Evolutionary conservation across 2,113 vertebrate species (phyloP), one percentile per base, ranked within the genome.

Genomic region (Vulpes ferrilata): DNA sequence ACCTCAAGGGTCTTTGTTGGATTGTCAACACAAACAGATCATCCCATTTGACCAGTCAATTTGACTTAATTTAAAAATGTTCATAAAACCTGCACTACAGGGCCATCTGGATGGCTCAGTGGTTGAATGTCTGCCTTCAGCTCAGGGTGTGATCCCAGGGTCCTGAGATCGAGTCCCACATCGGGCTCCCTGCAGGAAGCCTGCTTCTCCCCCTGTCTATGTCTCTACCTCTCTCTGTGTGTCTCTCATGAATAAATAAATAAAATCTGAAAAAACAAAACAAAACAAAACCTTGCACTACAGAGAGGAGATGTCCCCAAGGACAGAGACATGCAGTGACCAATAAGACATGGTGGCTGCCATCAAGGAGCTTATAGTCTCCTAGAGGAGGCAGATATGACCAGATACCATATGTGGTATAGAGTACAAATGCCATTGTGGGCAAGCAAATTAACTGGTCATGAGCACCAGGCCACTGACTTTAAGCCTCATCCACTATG

Each of bases 351-450:
- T 30, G 65, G 20, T 17, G 48, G 20, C 51, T 91, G 35, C 9
- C 57, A 13, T 67, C 25, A 76, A 8, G 67, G 13, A 51, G 27
- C 60, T 65, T 25, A 23, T 1, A 35, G 35, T 51, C 88, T 59
- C 38, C n/a, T 82, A 2, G 11, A 12, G 32, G 32, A 53, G 43
- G 32, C 67, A 92, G 8, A 22, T 30, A 17, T 10, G 32, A 87
- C 15, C 7, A 62, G 38, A 64, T 53, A 6, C 20, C 5, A 20
- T 5, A 0, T 10, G 13, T 8, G 17, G 3, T 6, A 3, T 51
- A 25, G 38, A n/a, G 8, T 7, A 25, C 51, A 79, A 82, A 64
- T 3, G n/a, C 15, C 51, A 2, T 20, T 7, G 3, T 9, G 3
- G 16, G 27, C 64, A 43, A 30, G 1, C 9, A 3, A 32, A 48